Evolutionary conservation across 2,113 vertebrate species (phyloP).

Genomic region (Atlantisia rogersi): DNA sequence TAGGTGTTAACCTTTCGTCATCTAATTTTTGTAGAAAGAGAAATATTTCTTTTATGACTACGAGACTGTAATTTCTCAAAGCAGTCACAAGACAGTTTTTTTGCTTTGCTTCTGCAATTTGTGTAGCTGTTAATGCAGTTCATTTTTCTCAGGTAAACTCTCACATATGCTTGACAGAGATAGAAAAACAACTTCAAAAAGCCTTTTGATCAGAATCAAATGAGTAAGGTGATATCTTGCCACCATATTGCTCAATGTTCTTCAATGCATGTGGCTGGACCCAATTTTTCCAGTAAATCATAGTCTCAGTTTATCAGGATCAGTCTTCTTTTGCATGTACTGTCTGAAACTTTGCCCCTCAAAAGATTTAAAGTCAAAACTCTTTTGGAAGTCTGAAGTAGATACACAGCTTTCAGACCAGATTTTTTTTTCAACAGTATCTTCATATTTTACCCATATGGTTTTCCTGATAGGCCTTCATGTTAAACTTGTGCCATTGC

Average conservation of each 20-base stretch:
- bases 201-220: not conserved
- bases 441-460: not conserved
- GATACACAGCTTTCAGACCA: not conserved
- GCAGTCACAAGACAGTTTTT: not conserved
- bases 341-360: not conserved
- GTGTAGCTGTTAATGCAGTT: not conserved
- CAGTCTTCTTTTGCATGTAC: not conserved
- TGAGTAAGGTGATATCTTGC: not conserved
- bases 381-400: not conserved
- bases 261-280: not conserved
- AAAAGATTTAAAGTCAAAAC: not conserved
- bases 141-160: not conserved
- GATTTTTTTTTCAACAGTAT: not conserved
- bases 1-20: not conserved
- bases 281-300: not conserved
- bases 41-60: not conserved
- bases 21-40: not conserved
- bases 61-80: not conserved
- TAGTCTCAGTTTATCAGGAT: not conserved
- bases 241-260: not conserved
- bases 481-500: not conserved
- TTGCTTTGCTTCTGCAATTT: not conserved
- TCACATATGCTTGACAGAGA: not conserved
- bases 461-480: not conserved
- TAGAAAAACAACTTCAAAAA: not conserved